Conservation (phyloP, 92 coral and sea anemone species). For the Palythoa heliodiscus region DNA sequence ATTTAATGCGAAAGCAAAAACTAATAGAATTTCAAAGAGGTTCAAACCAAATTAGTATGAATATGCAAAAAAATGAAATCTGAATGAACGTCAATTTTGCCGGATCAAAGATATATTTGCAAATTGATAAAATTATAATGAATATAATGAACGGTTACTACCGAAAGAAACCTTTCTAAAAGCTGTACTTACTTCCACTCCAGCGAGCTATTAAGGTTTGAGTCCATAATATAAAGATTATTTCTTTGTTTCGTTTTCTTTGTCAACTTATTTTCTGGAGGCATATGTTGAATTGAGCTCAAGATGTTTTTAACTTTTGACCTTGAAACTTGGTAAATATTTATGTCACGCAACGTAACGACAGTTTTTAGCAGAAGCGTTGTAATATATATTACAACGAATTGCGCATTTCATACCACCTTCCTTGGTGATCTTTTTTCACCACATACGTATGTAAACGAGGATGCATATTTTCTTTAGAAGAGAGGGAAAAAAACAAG, state of each 20-base stretch:
- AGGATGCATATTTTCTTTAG: slow-evolving; percentile 27
- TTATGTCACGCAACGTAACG: slow-evolving; percentile 31
- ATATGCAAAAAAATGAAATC: background rate
- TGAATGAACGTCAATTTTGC: slow-evolving; percentile 2
- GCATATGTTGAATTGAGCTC: background rate
- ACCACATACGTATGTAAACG: slow-evolving; percentile 20
- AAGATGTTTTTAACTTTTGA: slow-evolving; percentile 30
- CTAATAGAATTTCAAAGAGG: background rate
- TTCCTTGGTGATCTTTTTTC: slow-evolving; percentile 25
- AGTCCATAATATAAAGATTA: background rate
- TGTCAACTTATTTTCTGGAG: background rate
- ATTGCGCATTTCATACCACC: slow-evolving; percentile 16
- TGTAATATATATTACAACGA: slow-evolving; percentile 15
- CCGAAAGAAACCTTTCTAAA: slow-evolving; percentile 6
- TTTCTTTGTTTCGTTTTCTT: background rate
- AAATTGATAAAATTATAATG: background rate
- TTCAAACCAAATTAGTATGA: slow-evolving; percentile 13
- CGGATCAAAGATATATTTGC: background rate
- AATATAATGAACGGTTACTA: background rate
- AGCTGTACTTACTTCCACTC: slow-evolving; percentile 1
- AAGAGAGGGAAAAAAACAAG: slow-evolving; percentile 17
- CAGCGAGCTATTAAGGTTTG: slow-evolving; percentile 4
- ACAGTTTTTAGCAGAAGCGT: slow-evolving; percentile 21
- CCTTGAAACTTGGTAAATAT: slow-evolving; percentile 26
- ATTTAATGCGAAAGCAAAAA: background rate